Conservation (phyloP, 2,113 vertebrate species). For the Manacus vitellinus region DNA sequence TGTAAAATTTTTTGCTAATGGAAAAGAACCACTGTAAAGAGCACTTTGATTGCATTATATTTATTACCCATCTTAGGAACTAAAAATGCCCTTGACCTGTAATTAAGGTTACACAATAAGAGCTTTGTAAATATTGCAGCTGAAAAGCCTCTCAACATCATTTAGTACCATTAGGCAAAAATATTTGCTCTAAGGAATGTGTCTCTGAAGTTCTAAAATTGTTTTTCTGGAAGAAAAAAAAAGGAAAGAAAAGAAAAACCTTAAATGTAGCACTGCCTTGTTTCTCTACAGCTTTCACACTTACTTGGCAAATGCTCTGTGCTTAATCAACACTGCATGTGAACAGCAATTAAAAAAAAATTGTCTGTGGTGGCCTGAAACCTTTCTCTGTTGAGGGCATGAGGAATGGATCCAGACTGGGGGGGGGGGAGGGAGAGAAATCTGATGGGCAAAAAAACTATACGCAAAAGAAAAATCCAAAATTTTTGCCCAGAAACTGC, state of each 20-base stretch:
- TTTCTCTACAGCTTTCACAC: background rate
- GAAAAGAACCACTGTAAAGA: background rate
- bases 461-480: background rate
- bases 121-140: conserved; percentile 8
- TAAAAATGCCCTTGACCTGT: conserved; percentile 19
- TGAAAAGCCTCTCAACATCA: background rate
- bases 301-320: background rate
- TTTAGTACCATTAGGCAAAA: background rate
- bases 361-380: background rate
- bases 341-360: background rate
- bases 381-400: background rate
- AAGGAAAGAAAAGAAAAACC: background rate
- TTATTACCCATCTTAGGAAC: background rate
- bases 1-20: conserved; percentile 1
- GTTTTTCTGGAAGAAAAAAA: background rate
- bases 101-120: conserved; percentile 27
- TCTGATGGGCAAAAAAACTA: background rate
- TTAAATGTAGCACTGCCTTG: background rate
- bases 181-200: background rate
- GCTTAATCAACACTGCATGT: background rate
- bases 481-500: background rate
- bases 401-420: background rate
- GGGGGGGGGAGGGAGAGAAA: background rate
- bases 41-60: background rate
- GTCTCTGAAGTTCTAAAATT: background rate